Evolutionary conservation across 1,140 invertebrate species (phyloP).

Genomic region (Archegozetes longisetosus): DNA sequence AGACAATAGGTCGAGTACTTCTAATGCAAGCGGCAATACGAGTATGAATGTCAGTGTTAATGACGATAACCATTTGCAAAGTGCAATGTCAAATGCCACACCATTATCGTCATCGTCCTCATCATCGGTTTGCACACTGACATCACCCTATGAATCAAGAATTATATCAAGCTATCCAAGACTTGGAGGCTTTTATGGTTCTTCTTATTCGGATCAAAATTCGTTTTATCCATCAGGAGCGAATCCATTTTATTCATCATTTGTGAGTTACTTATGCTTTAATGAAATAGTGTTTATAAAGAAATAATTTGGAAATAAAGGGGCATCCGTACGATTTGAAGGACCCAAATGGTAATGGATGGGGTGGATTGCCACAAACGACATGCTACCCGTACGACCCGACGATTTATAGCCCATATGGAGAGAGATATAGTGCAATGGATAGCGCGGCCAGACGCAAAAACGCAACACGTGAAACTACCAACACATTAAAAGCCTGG

Average conservation of each 20-base stretch:
- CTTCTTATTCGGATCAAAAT: neutral
- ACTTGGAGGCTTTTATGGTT: neutral
- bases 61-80: neutral
- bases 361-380: neutral
- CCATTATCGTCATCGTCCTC: neutral
- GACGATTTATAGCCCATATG: slow-evolving; percentile 13
- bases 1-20: neutral
- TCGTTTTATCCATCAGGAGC: neutral
- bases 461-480: slow-evolving; percentile 93
- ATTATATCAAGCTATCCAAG: neutral
- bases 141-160: neutral
- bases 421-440: slow-evolving; percentile 65
- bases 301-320: neutral
- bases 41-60: neutral
- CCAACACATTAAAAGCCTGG: slow-evolving; percentile 87
- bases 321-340: neutral
- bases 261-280: neutral
- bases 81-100: neutral
- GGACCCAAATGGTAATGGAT: neutral
- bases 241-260: neutral
- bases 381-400: neutral
- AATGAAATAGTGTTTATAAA: neutral
- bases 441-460: slow-evolving; percentile 76
- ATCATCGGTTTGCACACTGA: neutral
- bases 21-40: neutral